Evolutionary conservation across 1,140 invertebrate species (phyloP), one percentile per base, ranked within the genome.

Genomic region (Zophobas atratus): DNA sequence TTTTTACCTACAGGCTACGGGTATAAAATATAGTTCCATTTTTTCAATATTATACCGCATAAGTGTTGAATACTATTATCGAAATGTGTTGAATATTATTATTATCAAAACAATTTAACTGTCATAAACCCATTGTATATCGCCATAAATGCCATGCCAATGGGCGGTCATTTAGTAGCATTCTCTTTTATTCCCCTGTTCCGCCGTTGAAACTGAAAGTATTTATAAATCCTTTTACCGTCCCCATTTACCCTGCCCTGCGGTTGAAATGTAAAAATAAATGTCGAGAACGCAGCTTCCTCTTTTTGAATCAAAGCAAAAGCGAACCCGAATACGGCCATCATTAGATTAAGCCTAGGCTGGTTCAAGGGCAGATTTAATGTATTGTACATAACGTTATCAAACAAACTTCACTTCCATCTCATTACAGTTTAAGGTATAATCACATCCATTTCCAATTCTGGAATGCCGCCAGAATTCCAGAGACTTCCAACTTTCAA

Each of bases 381-480:
- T 67, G 60, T 57, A 57, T 57, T 57, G 55, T 35, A 57, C 55
- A 57, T 5, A 57, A 57, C 55, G 55, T 67, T 63, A 63, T 63
- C 57, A 63, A 39, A 63, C 34, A 63, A 63, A 63, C 34, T 63
- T 67, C 8, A 32, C 36, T 41, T 67, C 60, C 60, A n/a, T 67
- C 39, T 67, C 60, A 67, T 67, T 67, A 67, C 60, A 48, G 38
- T 6, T 67, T 20, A 67, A 63, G 60, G 60, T 67, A 67, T 67
- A 67, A 63, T 63, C 57, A 38, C 57, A 63, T 63, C 57, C 60
- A 67, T 67, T 67, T 46, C 1, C 41, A 67, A 67, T 67, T 20
- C 60, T 67, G 60, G 60, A 67, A 67, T 67, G 60, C 60, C 60
- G 60, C 60, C 60, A 67, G 60, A 67, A 67, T 67, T 67, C 60